phyloP scores from a whole-genome alignment of 2,797 vertebrate species.

The Chelon labrosus region DNA sequence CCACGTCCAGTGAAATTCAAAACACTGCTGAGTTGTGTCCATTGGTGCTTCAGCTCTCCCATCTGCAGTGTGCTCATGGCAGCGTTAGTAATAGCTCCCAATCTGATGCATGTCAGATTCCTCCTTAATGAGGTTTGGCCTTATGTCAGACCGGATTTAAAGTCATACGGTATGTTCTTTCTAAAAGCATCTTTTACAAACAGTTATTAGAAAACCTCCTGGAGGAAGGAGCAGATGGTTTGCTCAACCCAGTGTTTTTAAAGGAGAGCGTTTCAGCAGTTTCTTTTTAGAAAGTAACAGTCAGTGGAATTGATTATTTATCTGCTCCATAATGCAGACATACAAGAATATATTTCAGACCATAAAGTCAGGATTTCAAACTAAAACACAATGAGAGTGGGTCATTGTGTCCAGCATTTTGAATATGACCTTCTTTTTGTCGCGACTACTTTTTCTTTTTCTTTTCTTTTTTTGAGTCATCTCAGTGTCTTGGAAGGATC shows the following conservation, averaged over 20 bases:
- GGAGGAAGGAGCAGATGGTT: conserved; percentile 56
- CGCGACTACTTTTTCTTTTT: conserved; percentile 24
- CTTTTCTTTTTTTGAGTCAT: background rate
- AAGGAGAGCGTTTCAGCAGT: conserved; percentile 26
- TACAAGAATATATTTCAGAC: conserved; percentile 16
- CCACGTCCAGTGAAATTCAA: conserved; percentile 16
- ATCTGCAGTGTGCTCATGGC: conserved; percentile 49
- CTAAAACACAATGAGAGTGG: background rate
- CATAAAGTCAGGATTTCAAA: conserved; percentile 11
- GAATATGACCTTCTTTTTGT: conserved; percentile 12
- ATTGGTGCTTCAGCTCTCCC: conserved; percentile 35
- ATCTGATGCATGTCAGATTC: conserved; percentile 58
- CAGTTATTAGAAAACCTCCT: conserved; percentile 58
- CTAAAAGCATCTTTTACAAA: conserved; percentile 51
- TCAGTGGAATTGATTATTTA: conserved; percentile 26
- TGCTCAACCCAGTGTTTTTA: conserved; percentile 40
- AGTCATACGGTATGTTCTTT: conserved; percentile 48
- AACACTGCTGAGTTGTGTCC: conserved; percentile 12
- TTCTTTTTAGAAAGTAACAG: conserved; percentile 41
- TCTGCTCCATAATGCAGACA: conserved; percentile 13
- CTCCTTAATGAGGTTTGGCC: conserved; percentile 59
- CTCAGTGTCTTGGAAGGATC: conserved; percentile 29
- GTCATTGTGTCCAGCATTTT: background rate
- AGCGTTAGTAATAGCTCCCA: conserved; percentile 26
- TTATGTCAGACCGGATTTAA: conserved; percentile 52